Conservation (phyloP, 2,888 invertebrate species). For the Phoenoteleia sp. region DNA sequence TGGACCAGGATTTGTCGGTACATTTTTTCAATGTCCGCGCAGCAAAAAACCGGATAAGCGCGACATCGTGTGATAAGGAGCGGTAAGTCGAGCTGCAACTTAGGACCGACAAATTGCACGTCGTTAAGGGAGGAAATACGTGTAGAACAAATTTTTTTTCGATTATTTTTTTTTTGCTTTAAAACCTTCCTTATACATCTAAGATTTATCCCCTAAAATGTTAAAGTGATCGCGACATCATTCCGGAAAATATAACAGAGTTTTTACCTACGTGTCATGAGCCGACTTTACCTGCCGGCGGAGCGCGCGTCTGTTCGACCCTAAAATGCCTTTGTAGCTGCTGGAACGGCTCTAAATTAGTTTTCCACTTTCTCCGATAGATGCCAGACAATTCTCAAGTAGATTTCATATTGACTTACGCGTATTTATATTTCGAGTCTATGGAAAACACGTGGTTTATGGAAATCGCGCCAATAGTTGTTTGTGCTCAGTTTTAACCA, state of each 20-base stretch:
- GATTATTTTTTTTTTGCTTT: no score
- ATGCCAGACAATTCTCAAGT: conserved; percentile 1
- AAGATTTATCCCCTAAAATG: no score
- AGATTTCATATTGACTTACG: conserved; percentile 7
- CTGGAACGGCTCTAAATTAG: background rate
- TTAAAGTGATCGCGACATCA: no score
- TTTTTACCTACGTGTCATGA: conserved; percentile 3
- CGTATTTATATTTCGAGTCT: background rate
- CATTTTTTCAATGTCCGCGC: no score
- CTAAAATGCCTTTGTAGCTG: background rate
- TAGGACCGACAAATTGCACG: no score
- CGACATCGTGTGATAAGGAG: no score
- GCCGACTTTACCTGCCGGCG: conserved; percentile 3
- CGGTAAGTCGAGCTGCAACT: no score
- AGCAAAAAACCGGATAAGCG: no score
- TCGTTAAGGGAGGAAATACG: no score
- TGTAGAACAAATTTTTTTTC: no score
- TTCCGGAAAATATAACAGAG: conserved; percentile 4
- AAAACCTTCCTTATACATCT: no score
- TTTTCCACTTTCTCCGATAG: conserved; percentile 4
- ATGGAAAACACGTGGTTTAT: conserved; percentile 14
- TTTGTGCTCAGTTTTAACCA: background rate
- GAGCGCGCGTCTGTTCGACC: background rate
- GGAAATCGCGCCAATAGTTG: conserved; percentile 9
- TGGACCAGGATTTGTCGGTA: no score